phyloP scores from a whole-genome alignment of 2,888 invertebrate species.

The Andrena chrysosceles region DNA sequence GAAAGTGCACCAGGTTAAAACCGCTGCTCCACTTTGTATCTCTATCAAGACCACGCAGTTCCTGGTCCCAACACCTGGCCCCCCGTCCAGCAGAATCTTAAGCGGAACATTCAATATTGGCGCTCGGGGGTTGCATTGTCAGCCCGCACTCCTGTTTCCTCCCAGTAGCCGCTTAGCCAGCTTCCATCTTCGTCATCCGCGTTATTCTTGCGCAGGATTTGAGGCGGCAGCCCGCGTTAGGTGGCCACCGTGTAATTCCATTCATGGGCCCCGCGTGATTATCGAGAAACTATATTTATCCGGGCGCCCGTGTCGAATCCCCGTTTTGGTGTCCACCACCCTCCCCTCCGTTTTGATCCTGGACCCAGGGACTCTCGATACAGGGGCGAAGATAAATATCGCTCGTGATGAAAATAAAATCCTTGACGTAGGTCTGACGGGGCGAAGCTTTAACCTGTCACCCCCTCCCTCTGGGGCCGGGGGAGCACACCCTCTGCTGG shows the following conservation, averaged over 20 bases:
- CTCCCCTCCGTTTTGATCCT: neutral
- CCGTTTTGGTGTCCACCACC: slow-evolving; percentile 56
- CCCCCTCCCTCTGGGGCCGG: slow-evolving; percentile 3
- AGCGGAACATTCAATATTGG: slow-evolving; percentile 65
- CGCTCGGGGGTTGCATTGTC: slow-evolving; percentile 48
- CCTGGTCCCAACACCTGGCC: slow-evolving; percentile 33
- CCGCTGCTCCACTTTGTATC: too few species aligned
- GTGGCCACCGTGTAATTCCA: slow-evolving; percentile 59
- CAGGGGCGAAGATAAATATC: slow-evolving; percentile 75
- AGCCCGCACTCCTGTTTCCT: slow-evolving; percentile 44
- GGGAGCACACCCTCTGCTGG: slow-evolving; percentile 7
- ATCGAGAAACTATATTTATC: slow-evolving; percentile 75
- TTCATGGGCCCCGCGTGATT: slow-evolving; percentile 72
- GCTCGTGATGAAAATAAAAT: slow-evolving; percentile 77
- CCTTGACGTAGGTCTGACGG: slow-evolving; percentile 71
- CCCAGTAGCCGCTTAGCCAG: slow-evolving; percentile 31
- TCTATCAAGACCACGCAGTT: neutral
- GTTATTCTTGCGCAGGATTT: slow-evolving; percentile 67
- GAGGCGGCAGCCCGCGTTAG: neutral
- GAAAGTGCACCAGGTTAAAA: too few species aligned
- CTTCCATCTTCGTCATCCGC: slow-evolving; percentile 43
- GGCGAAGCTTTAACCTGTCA: slow-evolving; percentile 58
- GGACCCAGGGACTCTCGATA: slow-evolving; percentile 50
- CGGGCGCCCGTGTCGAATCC: slow-evolving; percentile 68
- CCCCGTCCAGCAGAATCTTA: slow-evolving; percentile 47